Conservation (phyloP, 1,140 invertebrate genomes). For the Anoplolepis gracilipes region DNA sequence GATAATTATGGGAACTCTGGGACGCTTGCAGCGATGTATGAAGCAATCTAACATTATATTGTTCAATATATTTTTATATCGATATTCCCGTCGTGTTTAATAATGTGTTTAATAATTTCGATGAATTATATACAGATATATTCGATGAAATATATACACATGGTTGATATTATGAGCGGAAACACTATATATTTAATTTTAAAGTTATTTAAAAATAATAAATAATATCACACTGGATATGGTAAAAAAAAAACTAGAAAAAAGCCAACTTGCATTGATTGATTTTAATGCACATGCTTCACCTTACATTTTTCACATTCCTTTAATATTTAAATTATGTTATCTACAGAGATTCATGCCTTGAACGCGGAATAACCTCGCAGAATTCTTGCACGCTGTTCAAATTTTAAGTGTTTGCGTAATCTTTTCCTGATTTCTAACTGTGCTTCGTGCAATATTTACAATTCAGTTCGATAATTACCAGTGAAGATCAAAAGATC, state of each 20-base stretch:
- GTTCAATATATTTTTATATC: too few relatives aligned
- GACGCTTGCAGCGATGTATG: not conserved
- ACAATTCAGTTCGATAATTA: not conserved
- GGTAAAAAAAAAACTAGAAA: not conserved
- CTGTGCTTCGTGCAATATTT: slow-evolving; percentile 19
- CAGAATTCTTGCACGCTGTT: not conserved
- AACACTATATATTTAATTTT: not conserved
- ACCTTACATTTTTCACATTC: not conserved
- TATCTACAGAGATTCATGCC: not conserved
- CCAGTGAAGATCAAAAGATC: not conserved
- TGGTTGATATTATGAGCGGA: not conserved
- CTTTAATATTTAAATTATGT: not conserved
- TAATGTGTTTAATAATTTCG: too few relatives aligned
- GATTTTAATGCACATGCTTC: not conserved
- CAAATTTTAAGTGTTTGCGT: not conserved
- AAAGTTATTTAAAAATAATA: not conserved
- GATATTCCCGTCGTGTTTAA: not conserved
- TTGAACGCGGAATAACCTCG: not conserved
- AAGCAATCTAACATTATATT: slow-evolving; percentile 14
- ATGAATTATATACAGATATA: not conserved
- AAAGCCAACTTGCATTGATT: too few relatives aligned
- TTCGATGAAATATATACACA: too few relatives aligned
- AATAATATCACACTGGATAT: not conserved
- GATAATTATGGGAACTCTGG: slow-evolving; percentile 36
- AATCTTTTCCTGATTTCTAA: not conserved